Base-by-base conservation (phyloP, 2,888 invertebrate species). In the Yponomeuta evonymella region DNA sequence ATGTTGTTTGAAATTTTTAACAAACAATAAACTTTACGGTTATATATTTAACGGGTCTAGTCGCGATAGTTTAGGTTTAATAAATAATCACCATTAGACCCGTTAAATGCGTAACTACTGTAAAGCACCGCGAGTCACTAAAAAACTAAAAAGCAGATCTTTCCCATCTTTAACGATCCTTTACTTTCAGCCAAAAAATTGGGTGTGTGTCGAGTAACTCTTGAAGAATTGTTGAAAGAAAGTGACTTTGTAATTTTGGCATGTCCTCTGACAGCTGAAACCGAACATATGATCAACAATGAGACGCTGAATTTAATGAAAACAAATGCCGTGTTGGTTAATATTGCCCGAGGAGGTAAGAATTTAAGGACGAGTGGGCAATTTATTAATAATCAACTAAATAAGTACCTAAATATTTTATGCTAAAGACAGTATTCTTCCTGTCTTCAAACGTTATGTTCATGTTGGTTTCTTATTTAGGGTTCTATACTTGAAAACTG, bases 201-300 rank as follows among this genome's bases (percentile, higher is more conserved):
- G 1, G 94, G 93, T 9, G 96, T 94, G 0, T 88, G 93, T 72
- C 95, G 94, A 74, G 95, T 96, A 0, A 81, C 95, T 0, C 85
- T 96, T n/a, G 94, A 96, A 8, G 93, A 94, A 6, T 86, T 97
- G 30, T 84, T 96, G 2, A 83, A 80, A 68, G 88, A 94, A 72
- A 96, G 97, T 73, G 97, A 98, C 84, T 96, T 95, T 80, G 93
- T 97, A 0, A 88, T 97, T 48, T 91, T 95, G 2, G 90, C 94
- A 10, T 95, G 95, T 76, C 95, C 96, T 0, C 85, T 96, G 29
- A 96, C 93, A 0, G 85, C 91, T 2, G 95, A 95, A 79, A 97
- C 97, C 0, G 92, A 85, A 71, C 92, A 94, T 43, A 84, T 97
- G 79, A 96, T 97, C 80, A 95, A 96, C 79, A 92, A 92, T 8